A percentile compares a stretch with the other conserved stretches of the same genome.
phyloP scores from a whole-genome alignment of 2,888 invertebrate genomes.

The Vandiemenella viatica region DNA sequence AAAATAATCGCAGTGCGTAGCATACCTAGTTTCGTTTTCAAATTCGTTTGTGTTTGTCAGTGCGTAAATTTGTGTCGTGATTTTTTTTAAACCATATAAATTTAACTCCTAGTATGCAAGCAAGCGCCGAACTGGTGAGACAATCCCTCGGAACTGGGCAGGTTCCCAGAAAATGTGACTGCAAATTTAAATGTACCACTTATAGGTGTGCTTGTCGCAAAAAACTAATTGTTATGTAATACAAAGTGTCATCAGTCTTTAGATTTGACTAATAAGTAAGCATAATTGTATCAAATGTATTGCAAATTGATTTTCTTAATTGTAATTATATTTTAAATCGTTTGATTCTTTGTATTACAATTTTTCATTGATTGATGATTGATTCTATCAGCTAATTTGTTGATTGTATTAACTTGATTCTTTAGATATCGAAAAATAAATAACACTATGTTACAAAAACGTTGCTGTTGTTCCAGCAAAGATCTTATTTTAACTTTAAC shows the following conservation, averaged over 20 bases:
- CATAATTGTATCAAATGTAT: background rate
- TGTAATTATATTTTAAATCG: no score
- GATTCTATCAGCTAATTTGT: background rate
- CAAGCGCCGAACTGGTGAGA: no score
- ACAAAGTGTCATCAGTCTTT: background rate
- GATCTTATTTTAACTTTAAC: conserved; percentile 1
- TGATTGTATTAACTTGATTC: conserved; percentile 1
- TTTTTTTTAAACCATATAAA: no score
- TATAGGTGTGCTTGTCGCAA: background rate
- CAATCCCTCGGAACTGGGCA: no score
- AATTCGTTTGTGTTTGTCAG: no score
- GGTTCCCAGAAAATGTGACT: no score
- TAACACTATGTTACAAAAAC: no score
- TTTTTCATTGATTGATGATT: background rate
- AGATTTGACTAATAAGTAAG: background rate
- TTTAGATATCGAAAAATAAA: background rate
- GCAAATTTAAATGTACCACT: background rate
- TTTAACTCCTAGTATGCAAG: no score
- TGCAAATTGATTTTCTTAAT: background rate
- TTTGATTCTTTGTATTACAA: background rate
- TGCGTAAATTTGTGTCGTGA: no score
- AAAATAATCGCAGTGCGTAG: no score
- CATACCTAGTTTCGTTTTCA: no score
- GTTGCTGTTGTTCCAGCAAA: no score
- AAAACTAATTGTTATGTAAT: background rate